A percentile compares a stretch with the other conserved stretches of the same genome.
Evolutionary conservation across 2,797 vertebrate species (phyloP).

Genomic region (Myoxocephalus aenaeus): DNA sequence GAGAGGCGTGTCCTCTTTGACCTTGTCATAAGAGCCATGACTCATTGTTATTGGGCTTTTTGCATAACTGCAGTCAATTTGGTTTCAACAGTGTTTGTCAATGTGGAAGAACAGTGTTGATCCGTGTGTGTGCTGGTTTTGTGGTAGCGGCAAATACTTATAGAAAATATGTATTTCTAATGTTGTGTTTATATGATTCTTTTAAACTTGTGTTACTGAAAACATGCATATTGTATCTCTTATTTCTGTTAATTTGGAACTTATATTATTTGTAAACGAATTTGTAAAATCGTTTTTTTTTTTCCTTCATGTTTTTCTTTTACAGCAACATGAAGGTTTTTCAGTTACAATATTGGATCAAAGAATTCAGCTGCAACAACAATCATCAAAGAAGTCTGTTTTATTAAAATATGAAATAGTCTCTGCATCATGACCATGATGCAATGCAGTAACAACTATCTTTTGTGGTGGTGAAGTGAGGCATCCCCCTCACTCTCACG

Average conservation of each 20-base stretch:
- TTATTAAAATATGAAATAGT: slow-evolving; percentile 3
- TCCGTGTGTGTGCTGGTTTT: background rate
- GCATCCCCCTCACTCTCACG: background rate
- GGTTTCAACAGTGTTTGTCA: slow-evolving; percentile 1
- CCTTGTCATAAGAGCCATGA: slow-evolving; percentile 39
- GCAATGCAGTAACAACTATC: slow-evolving; percentile 7
- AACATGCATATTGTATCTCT: too few species aligned
- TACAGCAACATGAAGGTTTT: background rate
- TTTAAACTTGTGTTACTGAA: too few species aligned
- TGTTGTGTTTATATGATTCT: too few species aligned
- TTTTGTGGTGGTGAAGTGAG: background rate
- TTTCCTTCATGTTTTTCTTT: too few species aligned
- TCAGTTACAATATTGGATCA: background rate
- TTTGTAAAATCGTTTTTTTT: too few species aligned
- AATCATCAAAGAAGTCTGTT: background rate
- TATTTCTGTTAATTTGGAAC: too few species aligned
- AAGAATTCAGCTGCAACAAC: background rate
- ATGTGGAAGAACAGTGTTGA: background rate
- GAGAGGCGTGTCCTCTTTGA: slow-evolving; percentile 38
- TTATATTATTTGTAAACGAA: too few species aligned
- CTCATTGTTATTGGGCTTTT: slow-evolving; percentile 34
- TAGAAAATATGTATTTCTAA: too few species aligned
- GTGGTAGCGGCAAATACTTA: background rate
- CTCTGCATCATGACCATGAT: background rate
- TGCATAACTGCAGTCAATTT: slow-evolving; percentile 30